A percentile compares a stretch with the other conserved stretches of the same genome.
These are phyloP conservation scores for Chelonus insularis DNA, from an alignment of 1,140 invertebrate genomes.

Conservation along the genomic window DNA sequence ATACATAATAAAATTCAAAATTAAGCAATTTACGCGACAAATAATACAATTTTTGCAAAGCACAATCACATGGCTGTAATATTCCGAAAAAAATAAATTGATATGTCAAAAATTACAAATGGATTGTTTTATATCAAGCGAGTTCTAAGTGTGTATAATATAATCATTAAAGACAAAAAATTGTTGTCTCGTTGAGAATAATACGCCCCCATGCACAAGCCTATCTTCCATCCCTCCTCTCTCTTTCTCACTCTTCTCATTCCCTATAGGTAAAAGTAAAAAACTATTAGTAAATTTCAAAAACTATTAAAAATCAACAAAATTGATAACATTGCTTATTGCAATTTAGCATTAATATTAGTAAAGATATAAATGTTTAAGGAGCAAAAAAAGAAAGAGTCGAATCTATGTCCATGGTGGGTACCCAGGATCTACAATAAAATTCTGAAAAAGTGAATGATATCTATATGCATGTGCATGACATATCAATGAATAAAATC, in stretches of 20 bases:
- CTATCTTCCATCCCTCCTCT: constrained; percentile 53
- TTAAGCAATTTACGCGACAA: constrained; percentile 34
- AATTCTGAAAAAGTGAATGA: too few relatives aligned
- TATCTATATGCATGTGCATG: too few relatives aligned
- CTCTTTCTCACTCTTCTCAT: constrained; percentile 40
- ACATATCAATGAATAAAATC: too few relatives aligned
- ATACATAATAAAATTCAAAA: not conserved
- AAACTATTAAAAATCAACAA: constrained; percentile 48
- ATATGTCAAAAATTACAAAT: constrained; percentile 2
- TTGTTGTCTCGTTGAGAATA: too few relatives aligned
- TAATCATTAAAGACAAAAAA: not conserved
- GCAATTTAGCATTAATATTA: not conserved
- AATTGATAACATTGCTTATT: constrained; percentile 29
- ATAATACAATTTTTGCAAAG: constrained; percentile 45
- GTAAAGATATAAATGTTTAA: not conserved
- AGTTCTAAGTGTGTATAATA: not conserved
- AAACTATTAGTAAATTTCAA: constrained; percentile 59
- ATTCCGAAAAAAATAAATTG: constrained; percentile 28
- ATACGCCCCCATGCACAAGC: constrained; percentile 57
- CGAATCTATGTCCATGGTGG: too few relatives aligned
- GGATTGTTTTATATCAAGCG: constrained; percentile 4
- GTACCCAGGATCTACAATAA: too few relatives aligned
- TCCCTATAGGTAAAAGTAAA: constrained; percentile 57
- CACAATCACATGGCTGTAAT: constrained; percentile 41
- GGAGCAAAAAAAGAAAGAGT: too few relatives aligned